phyloP scores from a whole-genome alignment of 2,797 vertebrate genomes.

The Petrocephalus sullivani region DNA sequence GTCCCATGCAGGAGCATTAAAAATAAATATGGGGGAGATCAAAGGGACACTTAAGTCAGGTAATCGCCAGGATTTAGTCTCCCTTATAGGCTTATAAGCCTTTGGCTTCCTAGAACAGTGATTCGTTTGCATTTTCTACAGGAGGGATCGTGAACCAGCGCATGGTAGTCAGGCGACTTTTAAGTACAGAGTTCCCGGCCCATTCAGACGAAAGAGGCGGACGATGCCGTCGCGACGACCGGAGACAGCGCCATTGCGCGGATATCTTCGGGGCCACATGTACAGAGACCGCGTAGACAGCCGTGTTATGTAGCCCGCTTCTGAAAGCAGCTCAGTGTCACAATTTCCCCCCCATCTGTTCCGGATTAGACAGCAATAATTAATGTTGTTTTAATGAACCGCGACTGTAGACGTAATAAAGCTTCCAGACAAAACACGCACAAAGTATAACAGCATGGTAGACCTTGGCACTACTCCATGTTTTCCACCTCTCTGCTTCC shows the following conservation, averaged over 20 bases:
- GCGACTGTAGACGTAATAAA: not conserved
- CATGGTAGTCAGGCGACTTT: not conserved
- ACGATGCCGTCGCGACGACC: not conserved
- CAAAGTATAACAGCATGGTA: not conserved
- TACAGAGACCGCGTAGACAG: not conserved
- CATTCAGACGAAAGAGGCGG: not conserved
- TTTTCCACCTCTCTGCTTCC: not conserved
- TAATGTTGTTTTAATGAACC: not conserved
- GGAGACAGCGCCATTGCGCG: not conserved
- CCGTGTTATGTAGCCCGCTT: not conserved
- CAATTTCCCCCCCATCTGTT: not conserved
- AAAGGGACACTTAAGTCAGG: not conserved
- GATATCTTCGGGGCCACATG: not conserved
- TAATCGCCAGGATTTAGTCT: not conserved
- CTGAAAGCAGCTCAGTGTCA: not conserved
- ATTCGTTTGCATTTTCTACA: not conserved
- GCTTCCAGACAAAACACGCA: not conserved
- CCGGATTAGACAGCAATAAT: not conserved
- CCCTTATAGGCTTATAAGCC: not conserved
- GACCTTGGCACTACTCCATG: not conserved
- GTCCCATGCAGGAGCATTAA: too few relatives aligned
- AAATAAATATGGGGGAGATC: not conserved
- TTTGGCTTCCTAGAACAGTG: not conserved
- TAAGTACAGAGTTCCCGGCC: not conserved
- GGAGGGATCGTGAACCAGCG: not conserved